Base-by-base conservation (phyloP, 2,113 vertebrate genomes). In the Rana temporaria region DNA sequence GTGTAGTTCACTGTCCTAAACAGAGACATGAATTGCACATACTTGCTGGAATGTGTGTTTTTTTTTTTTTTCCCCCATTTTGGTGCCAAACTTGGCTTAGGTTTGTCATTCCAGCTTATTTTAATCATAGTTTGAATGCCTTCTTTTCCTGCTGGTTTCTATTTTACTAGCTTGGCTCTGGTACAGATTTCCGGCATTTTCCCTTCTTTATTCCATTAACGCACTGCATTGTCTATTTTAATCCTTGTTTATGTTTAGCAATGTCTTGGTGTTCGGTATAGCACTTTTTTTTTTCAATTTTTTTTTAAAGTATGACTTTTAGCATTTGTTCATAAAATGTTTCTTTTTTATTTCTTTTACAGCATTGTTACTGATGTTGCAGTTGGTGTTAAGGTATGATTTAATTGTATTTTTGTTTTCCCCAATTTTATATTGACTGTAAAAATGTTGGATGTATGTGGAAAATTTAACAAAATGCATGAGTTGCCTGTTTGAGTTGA, bases 341-440 rank as follows among this genome's bases (percentile, higher is more conserved):
- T n/a, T 20, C 2, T 75, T 38, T 60, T 2, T 62, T 42, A 26
- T 80, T 75, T 85, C 59, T 85, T 62, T 95, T 93, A 85, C 93
- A 96, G 95, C 90, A 94, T 95, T 92, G 94, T 98, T 89, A 92
- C 96, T 91, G 97, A 98, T 89, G 97, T 98, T 95, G 94, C 96
- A 88, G 97, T 98, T 94, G 97, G 97, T 85, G 96, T 99, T 87
- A 99, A 99, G 97, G 97, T 98, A 95, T 93, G 95, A 84, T 86
- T 56, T 64, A 11, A 15, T 52, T 71, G 2, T 72, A 30, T 56
- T 6, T 26, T 32, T 42, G 6, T 8, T 48, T 64, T 64, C 2
- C 17, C 4, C 17, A 4, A 15, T 34, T 19, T 38, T 48, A 14
- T 8, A 11, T 48, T 12, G 12, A 14, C 1, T 48, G 42, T 48